Conservation (phyloP, 1,140 invertebrate genomes). For the Aphaenogaster floridana region DNA sequence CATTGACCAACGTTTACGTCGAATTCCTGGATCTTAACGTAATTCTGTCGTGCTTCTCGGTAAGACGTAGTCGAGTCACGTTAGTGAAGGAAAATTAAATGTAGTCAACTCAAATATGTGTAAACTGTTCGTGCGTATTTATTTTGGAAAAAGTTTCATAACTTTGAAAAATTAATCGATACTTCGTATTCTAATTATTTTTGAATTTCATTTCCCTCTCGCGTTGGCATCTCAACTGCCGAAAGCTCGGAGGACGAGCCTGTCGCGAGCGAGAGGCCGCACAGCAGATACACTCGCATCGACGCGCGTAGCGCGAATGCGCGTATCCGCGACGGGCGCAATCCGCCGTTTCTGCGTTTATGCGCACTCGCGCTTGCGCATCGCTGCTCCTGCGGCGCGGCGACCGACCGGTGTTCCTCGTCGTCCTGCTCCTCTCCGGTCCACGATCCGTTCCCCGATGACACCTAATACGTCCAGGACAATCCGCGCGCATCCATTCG, state of each 20-base stretch:
- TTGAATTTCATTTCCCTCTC: background rate
- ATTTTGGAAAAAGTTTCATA: background rate
- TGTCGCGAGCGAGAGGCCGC: background rate
- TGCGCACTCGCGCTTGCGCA: slow-evolving; percentile 69
- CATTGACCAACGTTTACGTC: slow-evolving; percentile 52
- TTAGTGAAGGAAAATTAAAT: background rate
- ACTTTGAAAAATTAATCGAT: background rate
- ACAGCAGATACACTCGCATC: slow-evolving; percentile 65
- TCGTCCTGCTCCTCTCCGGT: slow-evolving; percentile 54
- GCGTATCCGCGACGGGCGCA: slow-evolving; percentile 70
- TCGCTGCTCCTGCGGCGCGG: slow-evolving; percentile 61
- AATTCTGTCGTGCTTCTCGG: slow-evolving; percentile 31
- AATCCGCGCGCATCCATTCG: background rate
- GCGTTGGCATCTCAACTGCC: too few relatives aligned
- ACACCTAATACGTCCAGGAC: slow-evolving; percentile 28
- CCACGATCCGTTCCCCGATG: background rate
- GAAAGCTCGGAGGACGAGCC: background rate
- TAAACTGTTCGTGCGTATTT: background rate
- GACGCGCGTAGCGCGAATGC: slow-evolving; percentile 79
- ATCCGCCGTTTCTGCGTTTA: slow-evolving; percentile 44
- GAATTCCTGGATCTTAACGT: slow-evolving; percentile 51
- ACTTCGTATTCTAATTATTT: background rate
- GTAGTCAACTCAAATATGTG: background rate
- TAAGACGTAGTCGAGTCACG: background rate
- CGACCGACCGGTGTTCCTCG: slow-evolving; percentile 58